A percentile compares a stretch with the other conserved stretches of the same genome.
These are phyloP conservation scores for Clanis bilineata DNA, from an alignment of 2,888 invertebrate species.

Conservation along the genomic window DNA sequence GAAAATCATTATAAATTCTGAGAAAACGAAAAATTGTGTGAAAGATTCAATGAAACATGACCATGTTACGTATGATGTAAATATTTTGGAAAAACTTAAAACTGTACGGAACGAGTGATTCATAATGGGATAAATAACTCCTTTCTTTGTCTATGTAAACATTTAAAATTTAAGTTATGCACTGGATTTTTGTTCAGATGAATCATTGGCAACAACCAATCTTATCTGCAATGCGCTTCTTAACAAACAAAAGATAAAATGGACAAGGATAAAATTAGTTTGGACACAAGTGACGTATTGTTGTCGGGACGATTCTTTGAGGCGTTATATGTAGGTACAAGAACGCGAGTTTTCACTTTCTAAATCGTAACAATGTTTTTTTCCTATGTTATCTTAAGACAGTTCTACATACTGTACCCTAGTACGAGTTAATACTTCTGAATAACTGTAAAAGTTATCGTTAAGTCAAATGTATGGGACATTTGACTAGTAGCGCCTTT, in stretches of 20 bases:
- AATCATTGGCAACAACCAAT: background rate
- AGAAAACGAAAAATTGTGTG: background rate
- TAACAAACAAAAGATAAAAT: background rate
- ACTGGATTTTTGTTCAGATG: background rate
- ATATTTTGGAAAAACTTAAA: background rate
- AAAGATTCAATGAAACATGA: slow-evolving; percentile 2
- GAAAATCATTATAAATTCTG: slow-evolving; percentile 3
- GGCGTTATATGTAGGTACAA: no score
- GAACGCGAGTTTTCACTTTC: no score
- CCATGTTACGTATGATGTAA: slow-evolving; percentile 5
- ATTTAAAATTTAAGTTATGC: slow-evolving; percentile 2
- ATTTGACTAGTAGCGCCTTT: no score
- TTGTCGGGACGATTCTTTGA: background rate
- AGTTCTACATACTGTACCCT: no score
- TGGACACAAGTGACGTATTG: background rate
- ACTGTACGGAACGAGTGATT: background rate
- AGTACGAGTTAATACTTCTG: no score
- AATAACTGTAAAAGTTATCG: no score
- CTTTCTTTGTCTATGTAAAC: slow-evolving; percentile 7
- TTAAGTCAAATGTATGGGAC: no score
- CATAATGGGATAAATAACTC: slow-evolving; percentile 9
- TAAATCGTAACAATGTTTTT: no score
- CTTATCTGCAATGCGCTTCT: background rate
- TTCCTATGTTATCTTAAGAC: no score
- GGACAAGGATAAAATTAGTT: background rate